These are phyloP conservation scores for Hydractinia symbiolongicarpus DNA, from an alignment of 30 jellyfish, hydroid and myxozoan genomes.

Conservation along the genomic window DNA sequence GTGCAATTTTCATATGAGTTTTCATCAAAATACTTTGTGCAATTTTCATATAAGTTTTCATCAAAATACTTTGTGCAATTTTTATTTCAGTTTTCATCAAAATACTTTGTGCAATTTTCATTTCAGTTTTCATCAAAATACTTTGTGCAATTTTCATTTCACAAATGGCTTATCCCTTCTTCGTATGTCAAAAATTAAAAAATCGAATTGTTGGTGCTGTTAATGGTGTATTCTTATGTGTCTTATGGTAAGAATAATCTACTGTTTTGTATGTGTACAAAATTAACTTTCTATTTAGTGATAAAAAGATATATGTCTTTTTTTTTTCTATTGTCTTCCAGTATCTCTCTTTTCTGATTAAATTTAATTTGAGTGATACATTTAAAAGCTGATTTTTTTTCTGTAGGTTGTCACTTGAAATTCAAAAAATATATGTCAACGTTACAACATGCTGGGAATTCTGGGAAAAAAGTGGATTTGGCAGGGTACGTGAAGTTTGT, in stretches of 20 bases:
- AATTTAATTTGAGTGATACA: neutral
- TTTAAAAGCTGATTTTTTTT: neutral
- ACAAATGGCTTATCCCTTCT: slow-evolving; percentile 20
- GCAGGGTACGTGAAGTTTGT: neutral
- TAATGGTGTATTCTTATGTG: slow-evolving; percentile 4
- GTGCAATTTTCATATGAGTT: slow-evolving; percentile 10
- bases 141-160: slow-evolving; percentile 12
- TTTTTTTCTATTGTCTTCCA: neutral
- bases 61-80: neutral
- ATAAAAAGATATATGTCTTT: no score
- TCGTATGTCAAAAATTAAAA: slow-evolving; percentile 22
- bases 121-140: slow-evolving; percentile 21
- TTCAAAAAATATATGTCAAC: neutral
- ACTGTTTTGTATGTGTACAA: neutral
- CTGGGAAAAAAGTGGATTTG: slow-evolving; percentile 22
- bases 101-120: neutral
- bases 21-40: no score
- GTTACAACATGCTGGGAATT: slow-evolving; percentile 3
- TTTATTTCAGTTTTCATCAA: neutral
- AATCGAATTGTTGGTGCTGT: slow-evolving; percentile 21
- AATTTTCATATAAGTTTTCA: no score
- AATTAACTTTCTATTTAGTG: no score
- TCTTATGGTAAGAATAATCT: slow-evolving; percentile 1
- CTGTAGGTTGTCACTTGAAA: neutral
- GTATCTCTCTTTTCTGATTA: neutral